Evolutionary conservation across 2,888 invertebrate genomes (phyloP).

Genomic region (Drosophila lacicola): DNA sequence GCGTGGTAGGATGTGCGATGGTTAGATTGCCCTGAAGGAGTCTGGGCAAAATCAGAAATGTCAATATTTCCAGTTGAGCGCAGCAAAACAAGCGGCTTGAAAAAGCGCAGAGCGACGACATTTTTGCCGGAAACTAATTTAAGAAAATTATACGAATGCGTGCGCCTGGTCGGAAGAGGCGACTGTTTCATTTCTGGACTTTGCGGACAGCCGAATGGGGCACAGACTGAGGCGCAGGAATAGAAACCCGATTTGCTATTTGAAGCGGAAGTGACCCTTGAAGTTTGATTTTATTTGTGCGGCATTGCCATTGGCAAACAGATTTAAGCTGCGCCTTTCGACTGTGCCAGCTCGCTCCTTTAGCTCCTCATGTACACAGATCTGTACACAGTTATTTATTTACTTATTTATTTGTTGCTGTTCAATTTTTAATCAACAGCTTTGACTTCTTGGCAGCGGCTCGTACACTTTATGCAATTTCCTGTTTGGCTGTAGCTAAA

Average conservation of each 20-base stretch:
- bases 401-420: conserved; percentile 58
- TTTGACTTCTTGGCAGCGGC: conserved; percentile 70
- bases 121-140: conserved; percentile 75
- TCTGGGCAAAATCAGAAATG: conserved; percentile 62
- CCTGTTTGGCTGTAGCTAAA: conserved; percentile 71
- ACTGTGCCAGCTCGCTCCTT: not conserved
- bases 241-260: conserved; percentile 70
- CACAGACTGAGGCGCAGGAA: conserved; percentile 29
- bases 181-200: conserved; percentile 56
- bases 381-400: conserved; percentile 40
- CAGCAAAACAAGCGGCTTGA: conserved; percentile 63
- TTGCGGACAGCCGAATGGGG: conserved; percentile 27
- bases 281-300: conserved; percentile 79
- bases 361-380: conserved; percentile 14
- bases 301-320: conserved; percentile 68
- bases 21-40: conserved; percentile 43
- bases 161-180: conserved; percentile 15
- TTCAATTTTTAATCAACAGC: conserved; percentile 79
- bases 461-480: conserved; percentile 75
- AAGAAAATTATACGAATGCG: conserved; percentile 64
- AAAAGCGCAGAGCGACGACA: conserved; percentile 52
- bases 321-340: conserved; percentile 38
- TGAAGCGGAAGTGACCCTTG: conserved; percentile 80
- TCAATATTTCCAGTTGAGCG: conserved; percentile 75
- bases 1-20: conserved; percentile 5